Conservation (phyloP, 2,797 vertebrate genomes). For the Trachurus trachurus region DNA sequence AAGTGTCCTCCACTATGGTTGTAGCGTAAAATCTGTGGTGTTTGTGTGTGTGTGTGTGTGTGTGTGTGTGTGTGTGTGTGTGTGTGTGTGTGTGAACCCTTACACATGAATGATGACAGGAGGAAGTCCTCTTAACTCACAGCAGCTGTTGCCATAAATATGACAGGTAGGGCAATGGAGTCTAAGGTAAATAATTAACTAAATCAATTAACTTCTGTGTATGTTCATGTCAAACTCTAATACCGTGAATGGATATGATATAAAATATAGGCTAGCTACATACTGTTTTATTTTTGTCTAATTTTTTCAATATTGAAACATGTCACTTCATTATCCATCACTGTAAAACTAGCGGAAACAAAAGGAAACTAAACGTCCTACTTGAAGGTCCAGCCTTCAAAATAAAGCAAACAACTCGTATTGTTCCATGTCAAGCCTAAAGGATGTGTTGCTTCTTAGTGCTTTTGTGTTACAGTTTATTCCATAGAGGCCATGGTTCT, state of each 20-base stretch:
- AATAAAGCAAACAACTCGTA: constrained; percentile 37
- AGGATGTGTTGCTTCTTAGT: not conserved
- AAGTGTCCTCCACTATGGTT: not conserved
- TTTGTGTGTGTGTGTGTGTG: not conserved
- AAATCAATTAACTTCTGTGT: too few species aligned
- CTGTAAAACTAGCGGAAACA: not conserved
- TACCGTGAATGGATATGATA: too few species aligned
- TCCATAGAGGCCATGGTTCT: not conserved
- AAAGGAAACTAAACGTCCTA: not conserved
- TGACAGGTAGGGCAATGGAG: constrained; percentile 24
- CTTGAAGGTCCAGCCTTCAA: constrained; percentile 34
- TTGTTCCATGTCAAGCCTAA: too few species aligned
- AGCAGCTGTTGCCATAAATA: constrained; percentile 39
- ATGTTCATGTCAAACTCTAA: not conserved
- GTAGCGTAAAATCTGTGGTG: not conserved
- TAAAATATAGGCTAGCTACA: too few species aligned
- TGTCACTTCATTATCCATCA: not conserved
- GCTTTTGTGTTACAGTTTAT: not conserved
- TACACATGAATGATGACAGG: constrained; percentile 9
- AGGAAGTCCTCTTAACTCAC: constrained; percentile 37
- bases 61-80: not conserved
- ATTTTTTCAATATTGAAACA: not conserved
- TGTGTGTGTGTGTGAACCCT: too few species aligned
- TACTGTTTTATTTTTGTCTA: not conserved
- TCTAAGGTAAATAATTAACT: too few species aligned